Evolutionary conservation across 2,113 vertebrate species (phyloP), one percentile per base, ranked within the genome.

Genomic region (Telmatochromis bifrenatus): DNA sequence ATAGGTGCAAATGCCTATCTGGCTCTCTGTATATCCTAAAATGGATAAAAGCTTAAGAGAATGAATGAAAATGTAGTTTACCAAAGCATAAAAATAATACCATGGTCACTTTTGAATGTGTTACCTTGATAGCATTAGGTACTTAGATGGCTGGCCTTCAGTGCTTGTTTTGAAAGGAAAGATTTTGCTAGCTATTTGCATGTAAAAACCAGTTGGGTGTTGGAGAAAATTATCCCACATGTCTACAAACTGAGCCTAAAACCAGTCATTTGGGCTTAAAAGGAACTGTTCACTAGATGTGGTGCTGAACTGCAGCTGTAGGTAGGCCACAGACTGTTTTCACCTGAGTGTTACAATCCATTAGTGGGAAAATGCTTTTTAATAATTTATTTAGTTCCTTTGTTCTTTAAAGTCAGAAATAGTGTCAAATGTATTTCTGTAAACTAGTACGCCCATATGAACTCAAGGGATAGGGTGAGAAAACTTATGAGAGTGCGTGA

Each of bases 291-390:
- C 89, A 79, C 5, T 2, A 7, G 9, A 39, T 11, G 47, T 68
- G 89, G 92, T 91, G 88, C 92, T 89, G 90, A 93, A 91, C 31
- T 23, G 51, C 70, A 54, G 58, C 26, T 49, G 49, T 13, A 45
- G 60, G 39, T 26, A 53, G 42, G 54, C 23, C 26, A 77, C 26
- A 0, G 73, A n/a, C 42, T 51, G 23, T 49, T 51, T 10, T 75
- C 4, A 47, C 6, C 14, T 45, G 68, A 73, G 68, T 45, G 13
- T 45, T 73, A 26, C 37, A 42, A 47, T 47, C 39, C 23, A 49
- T n/a, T 77, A 77, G 17, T 7, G 6, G 6, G 42, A 49, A 11
- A 49, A 31, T 77, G 45, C 26, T 49, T 77, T n/a, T 73, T 73
- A 26, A 73, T 73, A 0, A 7, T 49, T 75, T 47, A 75, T 28